These are phyloP conservation scores for Corythornis vintsioides DNA, from an alignment of 2,113 vertebrate species.

Conservation along the genomic window DNA sequence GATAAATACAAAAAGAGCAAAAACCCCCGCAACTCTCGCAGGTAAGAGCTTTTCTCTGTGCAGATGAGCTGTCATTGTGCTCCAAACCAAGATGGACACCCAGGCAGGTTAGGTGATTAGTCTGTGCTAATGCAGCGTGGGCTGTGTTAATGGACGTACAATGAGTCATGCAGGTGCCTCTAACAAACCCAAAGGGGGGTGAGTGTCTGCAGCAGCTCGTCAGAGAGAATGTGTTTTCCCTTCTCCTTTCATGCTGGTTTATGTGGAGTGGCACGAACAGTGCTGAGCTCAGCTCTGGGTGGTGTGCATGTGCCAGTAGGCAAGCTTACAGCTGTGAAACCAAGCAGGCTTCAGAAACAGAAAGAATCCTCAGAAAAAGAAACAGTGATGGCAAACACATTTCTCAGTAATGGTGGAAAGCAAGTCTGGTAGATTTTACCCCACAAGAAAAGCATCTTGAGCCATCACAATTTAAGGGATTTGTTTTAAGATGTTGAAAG, in stretches of 20 bases:
- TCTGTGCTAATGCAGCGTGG: accelerated
- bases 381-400: not conserved
- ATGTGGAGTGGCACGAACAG: accelerated
- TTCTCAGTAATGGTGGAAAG: not conserved
- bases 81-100: constrained; percentile 49
- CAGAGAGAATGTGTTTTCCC: not conserved
- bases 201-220: not conserved
- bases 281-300: accelerated
- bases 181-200: not conserved
- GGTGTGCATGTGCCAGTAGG: accelerated
- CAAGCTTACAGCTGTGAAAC: constrained; percentile 66
- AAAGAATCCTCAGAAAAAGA: constrained; percentile 50
- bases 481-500: not conserved
- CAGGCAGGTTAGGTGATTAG: not conserved
- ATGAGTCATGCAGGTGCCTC: accelerated
- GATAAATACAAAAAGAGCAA: no score
- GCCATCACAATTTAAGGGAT: not conserved
- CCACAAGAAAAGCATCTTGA: not conserved
- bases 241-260: accelerated
- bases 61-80: constrained; percentile 64
- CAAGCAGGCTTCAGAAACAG: constrained; percentile 75
- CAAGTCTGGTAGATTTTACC: not conserved
- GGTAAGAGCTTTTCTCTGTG: no score
- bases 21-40: no score
- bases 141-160: not conserved